Base-by-base conservation (phyloP, 2,113 vertebrate species). In the Lophotis ruficrista region DNA sequence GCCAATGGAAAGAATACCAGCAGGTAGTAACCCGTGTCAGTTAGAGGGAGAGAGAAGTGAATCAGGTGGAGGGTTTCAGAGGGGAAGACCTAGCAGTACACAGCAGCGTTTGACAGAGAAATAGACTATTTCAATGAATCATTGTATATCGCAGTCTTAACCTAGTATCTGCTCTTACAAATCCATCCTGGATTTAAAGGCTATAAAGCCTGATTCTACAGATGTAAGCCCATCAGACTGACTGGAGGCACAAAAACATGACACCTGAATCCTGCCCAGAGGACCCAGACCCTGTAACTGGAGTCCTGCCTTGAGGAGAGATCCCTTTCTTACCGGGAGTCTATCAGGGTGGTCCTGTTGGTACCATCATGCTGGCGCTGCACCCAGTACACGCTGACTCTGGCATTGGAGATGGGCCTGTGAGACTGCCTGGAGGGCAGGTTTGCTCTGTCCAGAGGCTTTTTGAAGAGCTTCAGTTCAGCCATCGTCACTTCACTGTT, bases 401-500 rank as follows among this genome's bases (percentile, higher is more conserved):
- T 98, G 61, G 98, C 99, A 1, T 98, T 98, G 97, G 95, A 98
- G 66, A 99, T 89, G 0, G 98, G 96, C 20, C 98, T 97, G 94
- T 94, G 97, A 25, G 91, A n/a, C 30, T 89, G 96, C 80, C 3
- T 96, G 62, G 97, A 98, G 33, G 97, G 96, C 6, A 98, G 88
- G 56, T 96, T 97, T 22, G 97, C 92, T 73, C 96, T 97, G 72
- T 98, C 96, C 10, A 98, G 94, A 4, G 98, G 98, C 95, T 98
- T 98, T 97, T 99, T 98, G 98, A 99, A 99, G 33, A 99, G 98
- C 88, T 98, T 99, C 60, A 99, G 98, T 66, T 98, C 99, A 13
- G 99, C 99, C 99, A 99, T 99, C 43, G 99, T 99, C 91, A 99
- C 99, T 91, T 99, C 99, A 1, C 98, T 99, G 97, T 99, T 98